phyloP scores from a whole-genome alignment of 35 echinoderm and acorn worm species.

The Heliocidaris erythrogramma region DNA sequence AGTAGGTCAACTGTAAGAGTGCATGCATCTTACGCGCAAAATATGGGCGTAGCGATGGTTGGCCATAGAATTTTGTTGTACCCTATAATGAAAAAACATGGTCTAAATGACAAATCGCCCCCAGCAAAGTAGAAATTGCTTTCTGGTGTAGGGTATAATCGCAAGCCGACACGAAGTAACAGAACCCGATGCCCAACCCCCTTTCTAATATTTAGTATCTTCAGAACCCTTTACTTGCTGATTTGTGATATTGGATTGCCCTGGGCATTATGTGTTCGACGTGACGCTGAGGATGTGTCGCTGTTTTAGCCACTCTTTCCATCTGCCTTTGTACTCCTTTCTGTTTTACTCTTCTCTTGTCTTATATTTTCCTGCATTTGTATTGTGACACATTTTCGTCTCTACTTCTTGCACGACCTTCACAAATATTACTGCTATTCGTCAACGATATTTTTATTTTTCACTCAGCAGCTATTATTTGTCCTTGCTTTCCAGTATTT shows the following conservation, averaged over 20 bases:
- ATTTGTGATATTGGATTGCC: constrained; percentile 17
- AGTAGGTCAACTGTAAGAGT: neutral
- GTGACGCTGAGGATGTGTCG: neutral
- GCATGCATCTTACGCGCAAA: neutral
- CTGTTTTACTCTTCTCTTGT: neutral
- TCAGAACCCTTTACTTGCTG: neutral
- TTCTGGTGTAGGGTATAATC: neutral
- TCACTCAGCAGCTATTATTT: no score
- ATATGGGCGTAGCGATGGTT: neutral
- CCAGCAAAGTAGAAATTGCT: neutral
- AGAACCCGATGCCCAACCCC: neutral
- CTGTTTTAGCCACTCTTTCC: neutral
- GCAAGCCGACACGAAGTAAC: neutral
- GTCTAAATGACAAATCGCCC: neutral
- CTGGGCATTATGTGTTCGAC: neutral
- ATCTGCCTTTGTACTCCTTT: neutral
- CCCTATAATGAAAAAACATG: constrained; percentile 12
- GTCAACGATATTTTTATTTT: no score
- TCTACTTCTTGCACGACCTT: no score
- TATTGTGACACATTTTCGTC: no score
- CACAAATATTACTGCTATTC: no score
- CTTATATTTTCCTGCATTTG: neutral
- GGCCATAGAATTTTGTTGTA: neutral
- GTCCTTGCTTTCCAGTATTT: no score
- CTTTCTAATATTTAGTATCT: neutral